Percentiles rank a stretch among this genome's conserved stretches.
These are phyloP conservation scores for Mythimna lalbum DNA, from an alignment of 2,888 invertebrate genomes.

Conservation along the genomic window DNA sequence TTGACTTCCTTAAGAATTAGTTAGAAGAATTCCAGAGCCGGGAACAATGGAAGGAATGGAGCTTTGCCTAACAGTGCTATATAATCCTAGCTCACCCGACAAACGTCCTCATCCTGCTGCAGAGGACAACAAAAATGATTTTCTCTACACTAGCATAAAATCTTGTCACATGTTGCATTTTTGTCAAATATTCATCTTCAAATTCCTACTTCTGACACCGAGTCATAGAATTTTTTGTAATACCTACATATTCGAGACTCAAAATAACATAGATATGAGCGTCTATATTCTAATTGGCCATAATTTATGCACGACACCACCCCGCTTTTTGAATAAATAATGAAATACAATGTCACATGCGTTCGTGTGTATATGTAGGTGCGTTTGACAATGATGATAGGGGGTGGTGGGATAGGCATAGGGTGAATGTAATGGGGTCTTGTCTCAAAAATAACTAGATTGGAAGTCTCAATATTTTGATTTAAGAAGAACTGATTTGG, in stretches of 20 bases:
- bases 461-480: not conserved
- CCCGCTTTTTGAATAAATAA: constrained; percentile 53
- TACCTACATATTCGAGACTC: not conserved
- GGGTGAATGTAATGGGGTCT: constrained; percentile 18
- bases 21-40: no score
- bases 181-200: not conserved
- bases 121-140: no score
- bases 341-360: constrained; percentile 33
- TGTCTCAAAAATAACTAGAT: constrained; percentile 4
- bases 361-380: not conserved
- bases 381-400: not conserved
- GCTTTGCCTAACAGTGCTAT: no score
- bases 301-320: constrained; percentile 40
- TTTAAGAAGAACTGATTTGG: not conserved
- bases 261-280: constrained; percentile 17
- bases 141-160: no score
- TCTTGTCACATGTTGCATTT: not conserved
- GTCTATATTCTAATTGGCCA: constrained; percentile 42
- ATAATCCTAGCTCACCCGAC: no score
- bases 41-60: no score
- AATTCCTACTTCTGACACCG: not conserved
- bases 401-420: not conserved
- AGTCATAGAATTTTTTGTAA: not conserved
- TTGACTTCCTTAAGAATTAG: no score
- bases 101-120: no score